Evolutionary conservation across 2,113 vertebrate species (phyloP).

Genomic region (Gallinago jamesoni): DNA sequence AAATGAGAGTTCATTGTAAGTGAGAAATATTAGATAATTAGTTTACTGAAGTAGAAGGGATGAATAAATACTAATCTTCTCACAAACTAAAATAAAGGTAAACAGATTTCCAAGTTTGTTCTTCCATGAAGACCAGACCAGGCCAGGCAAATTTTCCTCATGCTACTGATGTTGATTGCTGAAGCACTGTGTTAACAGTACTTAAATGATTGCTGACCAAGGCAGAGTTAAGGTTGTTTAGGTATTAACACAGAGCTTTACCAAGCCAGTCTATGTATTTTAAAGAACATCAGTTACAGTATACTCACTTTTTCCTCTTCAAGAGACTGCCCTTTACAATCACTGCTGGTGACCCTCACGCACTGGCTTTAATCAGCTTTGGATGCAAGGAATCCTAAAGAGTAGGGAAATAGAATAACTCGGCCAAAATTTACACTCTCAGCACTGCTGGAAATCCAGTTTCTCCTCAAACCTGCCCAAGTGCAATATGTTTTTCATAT

Average conservation of each 20-base stretch:
- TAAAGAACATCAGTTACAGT: neutral
- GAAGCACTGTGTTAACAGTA: neutral
- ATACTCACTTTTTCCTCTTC: neutral
- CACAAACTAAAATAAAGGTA: neutral
- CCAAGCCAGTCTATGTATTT: neutral
- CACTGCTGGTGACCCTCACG: neutral
- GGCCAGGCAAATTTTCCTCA: neutral
- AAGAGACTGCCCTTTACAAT: neutral
- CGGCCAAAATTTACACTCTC: neutral
- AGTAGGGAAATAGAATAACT: neutral
- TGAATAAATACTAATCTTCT: neutral
- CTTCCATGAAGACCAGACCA: neutral
- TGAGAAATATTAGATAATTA: neutral
- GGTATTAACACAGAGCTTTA: neutral
- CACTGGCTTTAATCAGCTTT: neutral
- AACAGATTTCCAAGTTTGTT: neutral
- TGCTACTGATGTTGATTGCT: neutral
- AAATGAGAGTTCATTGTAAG: neutral
- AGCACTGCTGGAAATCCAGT: neutral
- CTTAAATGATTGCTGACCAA: neutral
- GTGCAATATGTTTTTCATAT: neutral
- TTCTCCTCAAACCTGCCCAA: neutral
- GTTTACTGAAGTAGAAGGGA: neutral
- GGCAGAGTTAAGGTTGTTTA: neutral
- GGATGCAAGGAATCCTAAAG: neutral